Evolutionary conservation across 2,888 invertebrate species (phyloP).

Genomic region (Cephus nigrinus): DNA sequence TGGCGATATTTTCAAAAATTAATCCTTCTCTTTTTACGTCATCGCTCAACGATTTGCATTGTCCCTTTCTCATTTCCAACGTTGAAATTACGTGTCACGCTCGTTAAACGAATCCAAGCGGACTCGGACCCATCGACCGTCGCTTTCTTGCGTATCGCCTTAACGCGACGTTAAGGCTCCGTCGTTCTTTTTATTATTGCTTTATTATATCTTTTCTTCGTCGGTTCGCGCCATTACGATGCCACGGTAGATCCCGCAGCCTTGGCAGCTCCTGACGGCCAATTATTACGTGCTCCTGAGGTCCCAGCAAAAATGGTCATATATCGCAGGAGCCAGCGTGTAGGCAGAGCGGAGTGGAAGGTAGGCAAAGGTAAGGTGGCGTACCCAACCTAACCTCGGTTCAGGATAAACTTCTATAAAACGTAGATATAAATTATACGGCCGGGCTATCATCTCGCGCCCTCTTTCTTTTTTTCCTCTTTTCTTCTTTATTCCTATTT

Average conservation of each 20-base stretch:
- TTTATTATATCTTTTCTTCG: no score
- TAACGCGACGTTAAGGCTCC: neutral
- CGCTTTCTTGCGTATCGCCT: slow-evolving; percentile 29
- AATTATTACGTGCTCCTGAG: slow-evolving; percentile 28
- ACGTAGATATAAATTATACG: slow-evolving; percentile 8
- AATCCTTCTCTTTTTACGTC: no score
- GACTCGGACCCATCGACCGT: slow-evolving; percentile 23
- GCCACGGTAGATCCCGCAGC: neutral
- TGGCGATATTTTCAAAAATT: no score
- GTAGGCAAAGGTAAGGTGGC: neutral
- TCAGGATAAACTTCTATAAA: slow-evolving; percentile 18
- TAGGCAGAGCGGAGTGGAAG: neutral
- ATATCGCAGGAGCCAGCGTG: slow-evolving; percentile 13
- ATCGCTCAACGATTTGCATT: no score
- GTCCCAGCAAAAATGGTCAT: slow-evolving; percentile 33
- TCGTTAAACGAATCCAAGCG: no score
- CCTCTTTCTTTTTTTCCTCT: neutral
- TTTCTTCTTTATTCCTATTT: neutral
- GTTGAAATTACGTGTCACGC: no score
- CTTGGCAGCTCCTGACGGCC: slow-evolving; percentile 7
- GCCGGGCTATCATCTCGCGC: neutral
- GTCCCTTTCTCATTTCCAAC: no score
- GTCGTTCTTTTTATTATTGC: slow-evolving; percentile 23
- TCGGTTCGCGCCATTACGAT: no score
- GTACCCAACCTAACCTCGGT: slow-evolving; percentile 1